phyloP scores from a whole-genome alignment of 2,888 invertebrate genomes.

The Drosophila paramelanica region DNA sequence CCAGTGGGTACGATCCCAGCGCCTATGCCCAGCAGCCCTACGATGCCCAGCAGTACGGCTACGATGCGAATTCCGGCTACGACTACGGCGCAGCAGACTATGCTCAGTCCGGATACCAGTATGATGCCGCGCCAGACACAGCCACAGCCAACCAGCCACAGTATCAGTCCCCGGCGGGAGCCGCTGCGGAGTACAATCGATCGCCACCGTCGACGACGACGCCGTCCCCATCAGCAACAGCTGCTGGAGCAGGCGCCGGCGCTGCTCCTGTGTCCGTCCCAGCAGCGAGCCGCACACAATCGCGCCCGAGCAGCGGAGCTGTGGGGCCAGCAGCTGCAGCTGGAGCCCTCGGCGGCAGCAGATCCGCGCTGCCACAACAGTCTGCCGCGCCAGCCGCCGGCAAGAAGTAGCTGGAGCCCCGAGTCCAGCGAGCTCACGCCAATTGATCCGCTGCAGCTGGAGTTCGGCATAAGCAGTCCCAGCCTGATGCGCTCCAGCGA shows the following conservation, averaged over 20 bases:
- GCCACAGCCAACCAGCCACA: slow-evolving; percentile 58
- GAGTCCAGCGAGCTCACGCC: slow-evolving; percentile 54
- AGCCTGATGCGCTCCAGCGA: slow-evolving; percentile 83
- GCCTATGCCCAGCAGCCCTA: slow-evolving; percentile 78
- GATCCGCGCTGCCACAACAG: slow-evolving; percentile 84
- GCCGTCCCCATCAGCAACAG: slow-evolving; percentile 48
- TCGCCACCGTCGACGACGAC: slow-evolving; percentile 64
- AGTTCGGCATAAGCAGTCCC: slow-evolving; percentile 84
- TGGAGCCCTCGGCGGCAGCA: slow-evolving; percentile 73
- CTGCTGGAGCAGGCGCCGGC: slow-evolving; percentile 36
- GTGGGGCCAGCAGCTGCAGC: slow-evolving; percentile 83
- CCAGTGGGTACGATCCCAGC: slow-evolving; percentile 76
- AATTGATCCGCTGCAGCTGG: slow-evolving; percentile 80
- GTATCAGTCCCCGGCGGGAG: slow-evolving; percentile 44
- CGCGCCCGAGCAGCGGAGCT: slow-evolving; percentile 84
- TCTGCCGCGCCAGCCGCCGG: slow-evolving; percentile 83
- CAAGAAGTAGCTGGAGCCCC: slow-evolving; percentile 81
- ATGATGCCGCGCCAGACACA: slow-evolving; percentile 68
- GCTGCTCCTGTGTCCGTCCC: slow-evolving; percentile 48
- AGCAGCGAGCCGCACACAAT: slow-evolving; percentile 82
- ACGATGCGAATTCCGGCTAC: slow-evolving; percentile 61
- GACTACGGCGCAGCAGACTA: slow-evolving; percentile 74
- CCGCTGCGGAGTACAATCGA: slow-evolving; percentile 58
- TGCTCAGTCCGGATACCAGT: slow-evolving; percentile 78
- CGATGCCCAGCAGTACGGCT: slow-evolving; percentile 75